Evolutionary conservation across 2,888 invertebrate genomes (phyloP).

Genomic region (Zygaena filipendulae): DNA sequence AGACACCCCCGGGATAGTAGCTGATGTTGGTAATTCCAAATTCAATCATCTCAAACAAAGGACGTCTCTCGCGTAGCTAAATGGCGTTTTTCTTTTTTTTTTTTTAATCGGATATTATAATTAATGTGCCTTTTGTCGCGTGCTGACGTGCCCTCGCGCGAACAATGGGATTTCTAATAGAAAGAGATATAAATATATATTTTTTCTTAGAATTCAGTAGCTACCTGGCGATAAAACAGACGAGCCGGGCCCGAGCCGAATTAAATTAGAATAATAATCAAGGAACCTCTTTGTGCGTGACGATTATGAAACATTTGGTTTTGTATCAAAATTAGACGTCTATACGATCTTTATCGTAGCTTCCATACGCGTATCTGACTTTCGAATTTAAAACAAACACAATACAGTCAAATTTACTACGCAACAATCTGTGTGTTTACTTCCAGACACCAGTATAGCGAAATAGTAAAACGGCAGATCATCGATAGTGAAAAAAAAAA

Average conservation of each 20-base stretch:
- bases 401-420: no score
- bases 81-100: no score
- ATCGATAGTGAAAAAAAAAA: conserved; percentile 4
- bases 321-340: conserved; percentile 22
- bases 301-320: conserved; percentile 16
- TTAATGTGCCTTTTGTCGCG: conserved; percentile 70
- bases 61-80: conserved; percentile 57
- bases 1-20: conserved; percentile 37
- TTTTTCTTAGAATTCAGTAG: conserved; percentile 60
- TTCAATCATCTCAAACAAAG: conserved; percentile 68
- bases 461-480: no score
- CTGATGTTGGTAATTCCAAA: conserved; percentile 61
- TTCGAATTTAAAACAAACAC: no score
- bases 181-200: conserved; percentile 62
- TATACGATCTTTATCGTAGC: no score
- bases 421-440: no score
- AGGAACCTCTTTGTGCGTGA: conserved; percentile 38
- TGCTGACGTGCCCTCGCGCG: conserved; percentile 65
- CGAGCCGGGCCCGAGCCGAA: conserved; percentile 50
- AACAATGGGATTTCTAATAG: conserved; percentile 67
- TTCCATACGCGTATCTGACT: no score
- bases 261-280: conserved; percentile 61
- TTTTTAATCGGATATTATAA: conserved; percentile 71
- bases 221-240: conserved; percentile 65
- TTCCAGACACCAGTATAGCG: no score